Evolutionary conservation across 2,888 invertebrate species (phyloP).

Genomic region (Apocheima hispidaria): DNA sequence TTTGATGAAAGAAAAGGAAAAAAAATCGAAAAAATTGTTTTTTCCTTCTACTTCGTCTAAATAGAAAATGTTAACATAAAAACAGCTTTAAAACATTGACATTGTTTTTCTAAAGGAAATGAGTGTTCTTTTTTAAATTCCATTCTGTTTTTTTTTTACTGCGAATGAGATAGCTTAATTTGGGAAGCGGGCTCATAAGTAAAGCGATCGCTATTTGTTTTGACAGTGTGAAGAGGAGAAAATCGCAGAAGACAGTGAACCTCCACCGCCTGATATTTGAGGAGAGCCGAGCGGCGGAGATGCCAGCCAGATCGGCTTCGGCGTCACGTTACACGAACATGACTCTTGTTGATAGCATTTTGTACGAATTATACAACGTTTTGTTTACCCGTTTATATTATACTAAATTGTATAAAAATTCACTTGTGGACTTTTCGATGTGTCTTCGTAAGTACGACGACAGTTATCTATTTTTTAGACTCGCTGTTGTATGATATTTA

Average conservation of each 20-base stretch:
- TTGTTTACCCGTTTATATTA: conserved; percentile 57
- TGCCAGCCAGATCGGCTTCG: conserved; percentile 11
- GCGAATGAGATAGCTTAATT: too few species aligned
- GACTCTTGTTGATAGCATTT: conserved; percentile 62
- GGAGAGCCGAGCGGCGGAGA: conserved; percentile 47
- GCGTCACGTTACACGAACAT: conserved; percentile 22
- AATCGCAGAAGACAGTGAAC: conserved; percentile 32
- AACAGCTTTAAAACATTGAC: too few species aligned
- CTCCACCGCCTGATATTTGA: conserved; percentile 53
- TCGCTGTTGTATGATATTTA: conserved; percentile 60
- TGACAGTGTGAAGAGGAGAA: conserved; percentile 34
- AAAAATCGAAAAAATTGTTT: too few species aligned
- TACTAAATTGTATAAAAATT: conserved; percentile 49
- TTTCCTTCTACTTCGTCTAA: too few species aligned
- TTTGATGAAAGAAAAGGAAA: too few species aligned
- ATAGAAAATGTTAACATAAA: too few species aligned
- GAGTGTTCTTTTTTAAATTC: too few species aligned
- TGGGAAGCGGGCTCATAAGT: too few species aligned
- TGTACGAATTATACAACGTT: conserved; percentile 69
- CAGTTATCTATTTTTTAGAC: conserved; percentile 71
- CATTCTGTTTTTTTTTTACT: too few species aligned
- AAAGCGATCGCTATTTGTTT: not conserved
- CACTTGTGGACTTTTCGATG: conserved; percentile 65
- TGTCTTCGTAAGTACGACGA: conserved; percentile 63
- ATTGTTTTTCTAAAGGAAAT: too few species aligned